Evolutionary conservation across 1,140 invertebrate genomes (phyloP).

Genomic region (Hyles euphorbiae): DNA sequence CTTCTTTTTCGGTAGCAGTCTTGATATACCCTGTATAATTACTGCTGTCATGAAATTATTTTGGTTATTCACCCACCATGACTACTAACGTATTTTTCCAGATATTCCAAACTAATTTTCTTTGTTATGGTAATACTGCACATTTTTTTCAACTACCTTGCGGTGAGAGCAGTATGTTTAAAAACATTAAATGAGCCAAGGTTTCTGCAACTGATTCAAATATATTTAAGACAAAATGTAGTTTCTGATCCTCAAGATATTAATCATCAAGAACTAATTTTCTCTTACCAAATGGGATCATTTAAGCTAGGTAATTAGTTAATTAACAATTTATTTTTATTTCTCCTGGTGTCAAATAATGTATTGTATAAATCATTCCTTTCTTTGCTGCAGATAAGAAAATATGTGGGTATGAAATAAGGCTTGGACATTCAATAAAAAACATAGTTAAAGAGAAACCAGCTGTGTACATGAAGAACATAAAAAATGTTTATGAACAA

Average conservation of each 20-base stretch:
- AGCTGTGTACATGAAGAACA: constrained; percentile 38
- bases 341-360: background rate
- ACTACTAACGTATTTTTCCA: constrained; percentile 24
- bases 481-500: constrained; percentile 57
- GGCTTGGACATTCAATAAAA: constrained; percentile 73
- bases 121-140: constrained; percentile 85
- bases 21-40: too few species aligned
- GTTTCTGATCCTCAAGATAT: constrained; percentile 44
- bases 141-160: constrained; percentile 90
- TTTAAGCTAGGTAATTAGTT: constrained; percentile 35
- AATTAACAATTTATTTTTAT: background rate
- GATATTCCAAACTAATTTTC: constrained; percentile 37
- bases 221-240: constrained; percentile 65
- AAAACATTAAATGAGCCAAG: constrained; percentile 88
- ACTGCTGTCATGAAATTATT: background rate
- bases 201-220: constrained; percentile 71
- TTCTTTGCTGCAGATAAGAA: constrained; percentile 59
- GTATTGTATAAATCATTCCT: constrained; percentile 6
- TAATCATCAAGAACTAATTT: constrained; percentile 68
- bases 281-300: constrained; percentile 49
- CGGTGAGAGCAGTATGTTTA: constrained; percentile 85
- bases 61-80: background rate
- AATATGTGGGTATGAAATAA: constrained; percentile 75
- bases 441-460: constrained; percentile 38
- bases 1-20: too few species aligned